These are phyloP conservation scores for Coregonus ussuriensis DNA, from an alignment of 2,797 vertebrate genomes.

Conservation along the genomic window DNA sequence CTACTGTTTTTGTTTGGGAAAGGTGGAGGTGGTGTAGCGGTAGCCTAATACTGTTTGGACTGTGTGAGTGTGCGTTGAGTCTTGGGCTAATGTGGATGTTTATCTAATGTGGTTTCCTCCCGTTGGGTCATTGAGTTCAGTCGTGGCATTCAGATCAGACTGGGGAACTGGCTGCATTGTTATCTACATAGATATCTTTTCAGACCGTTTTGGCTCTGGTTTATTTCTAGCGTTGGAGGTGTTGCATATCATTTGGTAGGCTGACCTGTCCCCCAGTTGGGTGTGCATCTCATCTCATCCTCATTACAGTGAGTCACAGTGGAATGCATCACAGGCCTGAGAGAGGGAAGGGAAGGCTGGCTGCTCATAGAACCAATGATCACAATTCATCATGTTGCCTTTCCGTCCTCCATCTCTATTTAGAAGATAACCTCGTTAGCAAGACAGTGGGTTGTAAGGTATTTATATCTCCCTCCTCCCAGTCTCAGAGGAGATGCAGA, in stretches of 20 bases:
- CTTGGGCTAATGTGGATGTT: not conserved
- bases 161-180: constrained; percentile 39
- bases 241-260: not conserved
- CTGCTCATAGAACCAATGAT: not conserved
- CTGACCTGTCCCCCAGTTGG: not conserved
- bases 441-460: constrained; percentile 2
- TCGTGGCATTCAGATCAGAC: constrained; percentile 33
- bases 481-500: not conserved
- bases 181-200: constrained; percentile 11
- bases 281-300: not conserved
- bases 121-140: constrained; percentile 39
- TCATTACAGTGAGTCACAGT: not conserved
- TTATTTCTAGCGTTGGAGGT: constrained; percentile 24
- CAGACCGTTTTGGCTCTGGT: constrained; percentile 42
- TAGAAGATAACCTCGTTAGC: constrained; percentile 17
- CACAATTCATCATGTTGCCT: constrained; percentile 3
- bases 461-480: not conserved
- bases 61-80: not conserved
- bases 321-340: not conserved
- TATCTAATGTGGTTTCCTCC: constrained; percentile 13
- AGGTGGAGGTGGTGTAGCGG: not conserved
- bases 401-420: constrained; percentile 8
- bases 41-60: not conserved
- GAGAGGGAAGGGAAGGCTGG: not conserved
- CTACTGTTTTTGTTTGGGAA: not conserved